Evolutionary conservation across 2,797 vertebrate genomes (phyloP), one percentile per base, ranked within the genome.

Genomic region (Melanotaenia boesemani): DNA sequence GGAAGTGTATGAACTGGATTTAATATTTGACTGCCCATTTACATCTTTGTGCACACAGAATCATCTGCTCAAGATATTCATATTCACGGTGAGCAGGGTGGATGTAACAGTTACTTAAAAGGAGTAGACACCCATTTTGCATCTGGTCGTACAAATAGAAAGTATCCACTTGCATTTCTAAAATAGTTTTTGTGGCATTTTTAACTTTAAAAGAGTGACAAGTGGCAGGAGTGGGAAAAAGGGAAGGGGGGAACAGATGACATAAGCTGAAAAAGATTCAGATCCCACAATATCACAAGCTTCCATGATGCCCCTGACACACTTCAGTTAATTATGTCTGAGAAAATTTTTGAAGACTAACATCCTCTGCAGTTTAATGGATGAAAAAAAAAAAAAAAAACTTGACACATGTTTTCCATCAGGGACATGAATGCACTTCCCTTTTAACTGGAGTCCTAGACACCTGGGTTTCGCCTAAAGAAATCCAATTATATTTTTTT

Each of bases 171-270:
- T 76, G 72, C 11, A 61, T 76, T 71, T 75, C 18, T 16, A 26
- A 65, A 72, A 79, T 83, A 67, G 64, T 76, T 76, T 78, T 76
- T 65, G 30, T 71, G 55, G 28, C 16, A 65, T 79, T 82, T 9
- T 79, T 41, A 73, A n/a, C 63, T 70, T 63, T 7, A 41, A 10
- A 58, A 70, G 10, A 36, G 36, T 68, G 4, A 50, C 52, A 16
- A 62, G 24, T 39, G 32, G 32, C 7, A 73, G 72, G 26, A 59
- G 56, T 34, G 34, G 34, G 70, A 64, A 46, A 30, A 10, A 39
- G 32, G 48, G 57, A 59, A 8, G 56, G n/a, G 39, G 5, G 63
- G 20, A 58, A 36, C 13, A 20, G 41, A 57, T 60, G 71, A 36
- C 1, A 30, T 34, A 69, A 34, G 54, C 37, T 81, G 22, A 77